Percentiles rank a stretch among this genome's conserved stretches.
Evolutionary conservation across 2,113 vertebrate genomes (phyloP).

Genomic region (Lasiurus borealis): DNA sequence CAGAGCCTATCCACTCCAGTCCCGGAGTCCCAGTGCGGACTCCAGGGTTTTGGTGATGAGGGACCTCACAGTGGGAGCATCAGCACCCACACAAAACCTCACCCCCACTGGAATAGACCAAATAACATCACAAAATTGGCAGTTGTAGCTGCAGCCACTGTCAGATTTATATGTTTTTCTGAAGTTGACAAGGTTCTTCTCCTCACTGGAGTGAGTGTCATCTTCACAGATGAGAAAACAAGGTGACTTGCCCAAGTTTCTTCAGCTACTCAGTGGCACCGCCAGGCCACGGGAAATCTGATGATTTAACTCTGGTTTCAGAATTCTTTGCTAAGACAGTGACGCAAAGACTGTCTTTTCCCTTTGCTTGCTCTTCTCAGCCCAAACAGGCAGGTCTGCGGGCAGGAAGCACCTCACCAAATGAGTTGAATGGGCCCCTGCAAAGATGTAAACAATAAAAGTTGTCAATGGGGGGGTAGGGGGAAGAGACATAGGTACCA

Average conservation of each 20-base stretch:
- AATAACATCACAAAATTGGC: background rate
- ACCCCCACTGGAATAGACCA: background rate
- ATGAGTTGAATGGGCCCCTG: background rate
- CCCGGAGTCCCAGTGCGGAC: background rate
- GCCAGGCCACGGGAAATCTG: background rate
- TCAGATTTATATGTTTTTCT: background rate
- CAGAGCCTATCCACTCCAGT: too few relatives aligned
- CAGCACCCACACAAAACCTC: background rate
- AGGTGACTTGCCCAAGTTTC: background rate
- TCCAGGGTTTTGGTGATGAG: background rate
- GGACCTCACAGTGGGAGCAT: rapidly evolving
- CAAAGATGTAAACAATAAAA: slow-evolving; percentile 33
- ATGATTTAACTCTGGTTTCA: background rate
- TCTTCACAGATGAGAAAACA: background rate
- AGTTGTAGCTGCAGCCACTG: background rate
- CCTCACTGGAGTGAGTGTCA: background rate
- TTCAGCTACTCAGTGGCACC: background rate
- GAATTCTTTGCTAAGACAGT: background rate
- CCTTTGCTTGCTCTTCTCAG: background rate
- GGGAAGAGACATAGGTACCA: too few relatives aligned
- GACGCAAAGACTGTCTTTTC: background rate
- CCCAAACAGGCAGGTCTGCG: background rate
- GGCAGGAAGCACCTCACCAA: background rate
- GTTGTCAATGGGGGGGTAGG: too few relatives aligned
- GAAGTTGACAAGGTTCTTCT: background rate